Conservation (phyloP, 2,113 vertebrate species). For the Anhinga anhinga region DNA sequence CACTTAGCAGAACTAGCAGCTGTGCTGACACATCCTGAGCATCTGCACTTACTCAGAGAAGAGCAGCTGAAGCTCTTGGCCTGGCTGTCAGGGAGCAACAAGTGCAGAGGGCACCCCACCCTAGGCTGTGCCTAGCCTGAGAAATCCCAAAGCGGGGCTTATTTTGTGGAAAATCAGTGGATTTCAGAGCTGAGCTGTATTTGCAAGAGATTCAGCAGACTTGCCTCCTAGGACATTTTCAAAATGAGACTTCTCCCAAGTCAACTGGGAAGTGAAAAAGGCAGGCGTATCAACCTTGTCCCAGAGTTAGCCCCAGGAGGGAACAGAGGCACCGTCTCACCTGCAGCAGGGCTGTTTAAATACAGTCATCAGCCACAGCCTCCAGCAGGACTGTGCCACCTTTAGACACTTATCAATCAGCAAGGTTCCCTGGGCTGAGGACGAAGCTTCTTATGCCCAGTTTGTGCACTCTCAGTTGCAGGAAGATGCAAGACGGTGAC, state of each 20-base stretch:
- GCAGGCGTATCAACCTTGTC: neutral
- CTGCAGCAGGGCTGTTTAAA: neutral
- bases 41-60: neutral
- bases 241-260: neutral
- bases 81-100: neutral
- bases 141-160: neutral
- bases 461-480: neutral
- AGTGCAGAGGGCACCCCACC: neutral
- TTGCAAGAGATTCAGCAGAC: neutral
- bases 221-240: neutral
- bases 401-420: neutral
- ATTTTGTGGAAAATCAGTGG: neutral
- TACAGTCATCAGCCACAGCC: neutral
- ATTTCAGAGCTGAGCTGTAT: neutral
- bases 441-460: neutral
- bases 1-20: neutral
- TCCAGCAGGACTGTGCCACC: neutral
- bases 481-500: neutral
- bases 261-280: neutral
- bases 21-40: neutral
- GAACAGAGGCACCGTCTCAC: neutral
- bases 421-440: neutral
- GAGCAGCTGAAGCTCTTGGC: neutral
- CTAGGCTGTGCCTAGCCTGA: neutral
- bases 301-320: neutral